Conservation (phyloP, 1,140 invertebrate species). For the Temnothorax nylanderi region DNA sequence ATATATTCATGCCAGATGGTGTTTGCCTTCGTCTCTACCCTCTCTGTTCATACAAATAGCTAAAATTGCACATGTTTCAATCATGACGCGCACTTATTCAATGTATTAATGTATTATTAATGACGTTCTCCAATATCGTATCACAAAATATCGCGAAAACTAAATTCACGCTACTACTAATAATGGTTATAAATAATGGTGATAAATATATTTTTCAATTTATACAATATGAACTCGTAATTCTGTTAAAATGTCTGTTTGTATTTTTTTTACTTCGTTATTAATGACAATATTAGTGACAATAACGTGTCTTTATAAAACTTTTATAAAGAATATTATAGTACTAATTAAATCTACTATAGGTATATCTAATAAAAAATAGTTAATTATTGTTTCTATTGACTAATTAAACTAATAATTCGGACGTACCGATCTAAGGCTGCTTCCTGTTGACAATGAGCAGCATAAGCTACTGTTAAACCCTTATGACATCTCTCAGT, state of each 20-base stretch:
- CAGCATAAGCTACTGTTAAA: conserved; percentile 98
- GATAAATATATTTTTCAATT: not conserved
- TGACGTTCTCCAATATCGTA: not conserved
- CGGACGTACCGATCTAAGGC: conserved; percentile 92
- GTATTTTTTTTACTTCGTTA: not conserved
- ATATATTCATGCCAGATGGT: conserved; percentile 56
- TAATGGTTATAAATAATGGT: not conserved
- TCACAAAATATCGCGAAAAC: not conserved
- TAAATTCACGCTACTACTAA: not conserved
- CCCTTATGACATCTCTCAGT: conserved; percentile 96
- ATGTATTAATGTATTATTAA: conserved; percentile 49
- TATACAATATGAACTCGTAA: not conserved
- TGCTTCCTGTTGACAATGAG: conserved; percentile 98
- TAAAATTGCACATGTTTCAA: conserved; percentile 20
- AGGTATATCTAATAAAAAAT: not conserved
- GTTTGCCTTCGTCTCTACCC: conserved; percentile 45
- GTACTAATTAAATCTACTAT: too few relatives aligned
- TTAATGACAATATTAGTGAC: not conserved
- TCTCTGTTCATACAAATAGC: conserved; percentile 31
- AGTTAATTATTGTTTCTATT: not conserved
- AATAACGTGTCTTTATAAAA: not conserved
- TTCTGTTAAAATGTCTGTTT: not conserved
- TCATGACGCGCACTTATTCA: conserved; percentile 20
- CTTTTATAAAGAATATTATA: not conserved
- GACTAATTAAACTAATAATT: not conserved